Base-by-base conservation (phyloP, 2,113 vertebrate genomes). In the Nannospalax galili region DNA sequence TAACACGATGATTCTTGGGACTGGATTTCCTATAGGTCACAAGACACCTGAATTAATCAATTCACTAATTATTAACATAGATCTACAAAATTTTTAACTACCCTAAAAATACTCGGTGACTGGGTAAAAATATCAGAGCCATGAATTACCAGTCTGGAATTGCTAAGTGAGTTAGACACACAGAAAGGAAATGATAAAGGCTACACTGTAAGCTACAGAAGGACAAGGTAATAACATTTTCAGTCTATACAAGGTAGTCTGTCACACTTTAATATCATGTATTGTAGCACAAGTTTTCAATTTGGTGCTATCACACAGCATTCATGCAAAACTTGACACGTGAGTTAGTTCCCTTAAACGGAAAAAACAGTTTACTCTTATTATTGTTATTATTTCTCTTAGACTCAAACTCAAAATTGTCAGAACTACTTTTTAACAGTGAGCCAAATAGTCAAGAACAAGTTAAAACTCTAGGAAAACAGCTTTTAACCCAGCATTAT, bases 21-120 rank as follows among this genome's bases (percentile, higher is more conserved):
- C 85, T 45, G 90, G 7, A 95, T 85, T 90, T 97, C 30, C 69
- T 94, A 88, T 30, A 81, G 40, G 12, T 14, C n/a, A 96, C 24
- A 80, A n/a, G 40, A 90, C 5, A 93, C 1, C 80, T 92, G 91
- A 96, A 84, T 62, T 84, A 94, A 80, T 72, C 84, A 30, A 52
- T 26, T 89, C 19, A 52, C 72, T 92, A 88, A 74, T 77, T 78
- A 95, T 69, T 85, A 64, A 85, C 30, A 93, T 0, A 52, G 11
- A 15, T 79, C 42, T 65, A 94, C 42, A 96, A 84, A 95, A 82
- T 52, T 32, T 80, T 91, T 95, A 93, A 92, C 62, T 87, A 74
- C 8, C 1, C 48, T 62, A 70, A 90, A 86, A 84, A 42, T 95
- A 87, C 67, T 95, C 16, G 64, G 16, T 62, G 42, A 95, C 48